Evolutionary conservation across 2,888 invertebrate genomes (phyloP).

Genomic region (Drosophila mimica): DNA sequence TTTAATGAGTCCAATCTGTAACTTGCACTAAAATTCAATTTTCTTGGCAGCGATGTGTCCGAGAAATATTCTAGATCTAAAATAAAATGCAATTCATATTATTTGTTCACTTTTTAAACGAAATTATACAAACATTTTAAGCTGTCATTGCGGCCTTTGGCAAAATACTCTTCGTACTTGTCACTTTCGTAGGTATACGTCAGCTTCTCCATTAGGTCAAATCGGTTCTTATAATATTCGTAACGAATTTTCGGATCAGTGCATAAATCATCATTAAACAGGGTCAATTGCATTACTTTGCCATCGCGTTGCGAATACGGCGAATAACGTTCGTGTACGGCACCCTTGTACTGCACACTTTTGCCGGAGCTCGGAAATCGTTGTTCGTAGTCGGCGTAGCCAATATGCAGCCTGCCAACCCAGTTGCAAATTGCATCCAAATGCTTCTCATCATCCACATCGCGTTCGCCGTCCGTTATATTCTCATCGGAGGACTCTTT

Average conservation of each 20-base stretch:
- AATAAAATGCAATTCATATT: conserved; percentile 8
- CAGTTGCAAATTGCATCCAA: conserved; percentile 91
- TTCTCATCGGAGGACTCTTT: conserved; percentile 85
- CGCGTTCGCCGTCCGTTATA: conserved; percentile 84
- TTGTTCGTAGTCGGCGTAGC: conserved; percentile 87
- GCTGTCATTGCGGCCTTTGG: conserved; percentile 89
- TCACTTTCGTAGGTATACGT: conserved; percentile 86
- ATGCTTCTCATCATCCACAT: conserved; percentile 88
- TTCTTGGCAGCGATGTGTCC: conserved; percentile 72
- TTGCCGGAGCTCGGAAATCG: conserved; percentile 91
- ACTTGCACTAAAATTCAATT: conserved; percentile 81
- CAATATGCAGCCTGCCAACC: conserved; percentile 89
- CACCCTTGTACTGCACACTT: conserved; percentile 89
- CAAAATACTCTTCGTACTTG: conserved; percentile 87
- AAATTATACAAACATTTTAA: conserved; percentile 87
- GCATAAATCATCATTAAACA: conserved; percentile 77
- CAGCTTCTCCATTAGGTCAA: conserved; percentile 87
- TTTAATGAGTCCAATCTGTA: conserved; percentile 90
- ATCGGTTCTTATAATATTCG: conserved; percentile 88
- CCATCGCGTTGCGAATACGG: conserved; percentile 91
- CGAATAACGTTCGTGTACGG: conserved; percentile 91
- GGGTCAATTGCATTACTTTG: conserved; percentile 76
- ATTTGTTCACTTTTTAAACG: neutral
- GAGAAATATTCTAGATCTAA: conserved; percentile 74
- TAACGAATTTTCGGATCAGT: conserved; percentile 85